Percentiles rank a stretch among this genome's conserved stretches.
phyloP scores from a whole-genome alignment of 2,797 vertebrate species.

The Cichlasoma orientale region DNA sequence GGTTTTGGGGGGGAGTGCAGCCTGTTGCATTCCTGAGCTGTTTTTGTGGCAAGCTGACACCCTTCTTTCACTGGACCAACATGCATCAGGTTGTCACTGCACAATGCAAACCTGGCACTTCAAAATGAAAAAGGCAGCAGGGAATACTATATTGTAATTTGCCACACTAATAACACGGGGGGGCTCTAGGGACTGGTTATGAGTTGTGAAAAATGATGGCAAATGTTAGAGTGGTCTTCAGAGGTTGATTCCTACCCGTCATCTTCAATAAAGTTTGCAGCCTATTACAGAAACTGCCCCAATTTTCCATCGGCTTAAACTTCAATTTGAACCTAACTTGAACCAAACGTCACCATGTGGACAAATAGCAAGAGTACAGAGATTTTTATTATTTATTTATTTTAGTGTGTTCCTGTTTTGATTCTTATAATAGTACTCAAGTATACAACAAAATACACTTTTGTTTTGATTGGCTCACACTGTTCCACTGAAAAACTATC shows the following conservation, averaged over 20 bases:
- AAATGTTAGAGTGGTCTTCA: neutral
- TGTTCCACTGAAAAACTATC: neutral
- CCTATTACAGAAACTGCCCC: rapidly evolving
- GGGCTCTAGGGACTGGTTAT: neutral
- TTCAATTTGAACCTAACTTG: neutral
- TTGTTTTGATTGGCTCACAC: neutral
- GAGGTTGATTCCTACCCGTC: neutral
- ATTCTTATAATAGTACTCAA: rapidly evolving
- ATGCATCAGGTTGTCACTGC: conserved; percentile 40
- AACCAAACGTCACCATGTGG: neutral
- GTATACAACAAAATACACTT: neutral
- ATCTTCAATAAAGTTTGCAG: too few species aligned
- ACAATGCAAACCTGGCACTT: neutral
- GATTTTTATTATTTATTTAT: too few species aligned
- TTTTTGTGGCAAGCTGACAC: conserved; percentile 56
- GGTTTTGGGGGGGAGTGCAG: conserved; percentile 10
- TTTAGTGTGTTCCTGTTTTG: neutral
- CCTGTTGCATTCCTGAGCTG: conserved; percentile 62
- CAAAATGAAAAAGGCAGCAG: neutral
- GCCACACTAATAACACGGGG: neutral
- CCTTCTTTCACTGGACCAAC: conserved; percentile 21
- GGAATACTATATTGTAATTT: neutral
- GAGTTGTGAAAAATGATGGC: neutral
- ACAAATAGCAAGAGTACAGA: too few species aligned
- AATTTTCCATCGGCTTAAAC: rapidly evolving